Conservation (phyloP, 2,888 invertebrate genomes). For the Lordiphosa andalusiaca region DNA sequence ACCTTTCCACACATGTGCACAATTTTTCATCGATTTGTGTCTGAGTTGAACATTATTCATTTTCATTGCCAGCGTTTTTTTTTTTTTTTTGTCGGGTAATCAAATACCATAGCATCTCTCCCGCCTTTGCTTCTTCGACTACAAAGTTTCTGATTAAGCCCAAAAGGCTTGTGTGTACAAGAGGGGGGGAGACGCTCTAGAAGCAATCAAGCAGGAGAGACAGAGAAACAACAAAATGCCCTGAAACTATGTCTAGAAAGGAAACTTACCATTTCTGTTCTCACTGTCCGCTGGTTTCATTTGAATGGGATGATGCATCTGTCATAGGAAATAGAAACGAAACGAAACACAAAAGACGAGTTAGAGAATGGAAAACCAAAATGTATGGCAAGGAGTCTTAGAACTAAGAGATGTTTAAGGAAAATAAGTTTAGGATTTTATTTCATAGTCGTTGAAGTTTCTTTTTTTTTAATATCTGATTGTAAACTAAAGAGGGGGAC, state of each 20-base stretch:
- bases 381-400: neutral
- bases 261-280: constrained; percentile 96
- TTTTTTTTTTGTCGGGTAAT: constrained; percentile 32
- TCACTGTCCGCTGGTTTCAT: constrained; percentile 99
- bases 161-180: constrained; percentile 42
- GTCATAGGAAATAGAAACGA: constrained; percentile 52
- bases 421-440: neutral
- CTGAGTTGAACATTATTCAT: constrained; percentile 49
- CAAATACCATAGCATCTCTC: constrained; percentile 26
- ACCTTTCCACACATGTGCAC: constrained; percentile 1
- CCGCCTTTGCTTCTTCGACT: constrained; percentile 9
- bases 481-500: too few species aligned
- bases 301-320: constrained; percentile 99
- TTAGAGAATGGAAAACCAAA: constrained; percentile 13
- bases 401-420: neutral
- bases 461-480: too few species aligned
- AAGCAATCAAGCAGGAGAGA: constrained; percentile 23
- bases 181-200: constrained; percentile 3
- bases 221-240: constrained; percentile 13
- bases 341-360: constrained; percentile 5
- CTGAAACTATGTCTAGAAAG: constrained; percentile 23
- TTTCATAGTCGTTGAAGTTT: too few species aligned
- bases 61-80: constrained; percentile 41
- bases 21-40: neutral
- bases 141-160: constrained; percentile 58